These are phyloP conservation scores for Agapornis canus DNA, from an alignment of 2,797 vertebrate genomes.

Conservation along the genomic window DNA sequence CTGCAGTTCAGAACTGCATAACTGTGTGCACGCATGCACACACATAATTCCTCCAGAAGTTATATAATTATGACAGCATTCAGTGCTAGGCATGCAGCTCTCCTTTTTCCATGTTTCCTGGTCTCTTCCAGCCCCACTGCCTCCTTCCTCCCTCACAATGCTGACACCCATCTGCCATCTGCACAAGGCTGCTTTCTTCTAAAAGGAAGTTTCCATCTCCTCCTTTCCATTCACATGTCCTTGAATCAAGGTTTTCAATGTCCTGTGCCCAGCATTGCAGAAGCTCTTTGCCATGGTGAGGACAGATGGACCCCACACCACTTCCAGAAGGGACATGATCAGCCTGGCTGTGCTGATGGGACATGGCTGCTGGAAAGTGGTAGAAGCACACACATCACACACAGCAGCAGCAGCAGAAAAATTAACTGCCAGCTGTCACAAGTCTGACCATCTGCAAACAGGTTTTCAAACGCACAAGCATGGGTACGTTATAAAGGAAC, in stretches of 20 bases:
- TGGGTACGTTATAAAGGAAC: not conserved
- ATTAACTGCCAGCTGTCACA: not conserved
- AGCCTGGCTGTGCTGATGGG: not conserved
- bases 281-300: rapidly evolving
- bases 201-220: not conserved
- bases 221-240: not conserved
- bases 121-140: not conserved
- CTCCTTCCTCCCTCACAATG: not conserved
- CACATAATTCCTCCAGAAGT: not conserved
- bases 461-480: not conserved
- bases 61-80: not conserved
- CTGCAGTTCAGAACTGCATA: not conserved
- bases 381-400: not conserved
- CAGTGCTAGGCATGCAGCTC: rapidly evolving
- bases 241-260: not conserved
- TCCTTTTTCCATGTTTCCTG: not conserved
- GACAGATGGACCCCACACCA: rapidly evolving
- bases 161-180: rapidly evolving
- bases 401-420: rapidly evolving
- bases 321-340: rapidly evolving
- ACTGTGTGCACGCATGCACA: rapidly evolving
- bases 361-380: not conserved
- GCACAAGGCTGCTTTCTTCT: rapidly evolving
- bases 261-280: rapidly evolving
- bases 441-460: not conserved